These are phyloP conservation scores for Tinea pellionella DNA, from an alignment of 2,888 invertebrate species.

Conservation along the genomic window DNA sequence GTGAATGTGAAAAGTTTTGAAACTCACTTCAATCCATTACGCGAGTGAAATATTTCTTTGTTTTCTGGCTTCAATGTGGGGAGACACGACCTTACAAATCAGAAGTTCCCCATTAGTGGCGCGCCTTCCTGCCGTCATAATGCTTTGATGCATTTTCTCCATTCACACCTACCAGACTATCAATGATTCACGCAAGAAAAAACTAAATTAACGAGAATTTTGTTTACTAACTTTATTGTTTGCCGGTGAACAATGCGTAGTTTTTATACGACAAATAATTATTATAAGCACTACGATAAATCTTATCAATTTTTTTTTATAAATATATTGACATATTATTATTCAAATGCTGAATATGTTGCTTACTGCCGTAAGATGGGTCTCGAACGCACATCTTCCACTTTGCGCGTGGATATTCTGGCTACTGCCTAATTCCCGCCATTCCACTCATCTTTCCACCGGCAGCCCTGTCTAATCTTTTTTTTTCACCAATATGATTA, in stretches of 20 bases:
- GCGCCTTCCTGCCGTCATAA: conserved; percentile 4
- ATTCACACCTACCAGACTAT: not conserved
- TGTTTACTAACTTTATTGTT: not conserved
- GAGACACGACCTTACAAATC: conserved; percentile 39
- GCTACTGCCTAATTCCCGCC: too few relatives aligned
- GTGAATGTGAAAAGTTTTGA: conserved; percentile 66
- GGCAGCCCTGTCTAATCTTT: too few relatives aligned
- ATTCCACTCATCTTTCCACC: too few relatives aligned
- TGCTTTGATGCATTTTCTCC: not conserved
- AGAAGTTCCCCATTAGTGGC: conserved; percentile 43
- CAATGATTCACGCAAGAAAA: not conserved
- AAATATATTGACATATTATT: too few relatives aligned
- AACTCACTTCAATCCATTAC: conserved; percentile 69
- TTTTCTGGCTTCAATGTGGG: conserved; percentile 52
- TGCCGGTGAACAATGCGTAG: not conserved
- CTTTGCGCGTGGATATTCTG: too few relatives aligned
- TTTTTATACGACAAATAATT: too few relatives aligned
- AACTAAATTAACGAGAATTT: not conserved
- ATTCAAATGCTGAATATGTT: too few relatives aligned
- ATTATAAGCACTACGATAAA: too few relatives aligned
- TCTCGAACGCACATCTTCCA: too few relatives aligned
- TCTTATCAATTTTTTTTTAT: too few relatives aligned
- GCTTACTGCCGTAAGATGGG: too few relatives aligned
- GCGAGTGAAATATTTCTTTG: conserved; percentile 69
- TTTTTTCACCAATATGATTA: too few relatives aligned